Conservation (phyloP, 2,797 vertebrate species). For the Avahi laniger region DNA sequence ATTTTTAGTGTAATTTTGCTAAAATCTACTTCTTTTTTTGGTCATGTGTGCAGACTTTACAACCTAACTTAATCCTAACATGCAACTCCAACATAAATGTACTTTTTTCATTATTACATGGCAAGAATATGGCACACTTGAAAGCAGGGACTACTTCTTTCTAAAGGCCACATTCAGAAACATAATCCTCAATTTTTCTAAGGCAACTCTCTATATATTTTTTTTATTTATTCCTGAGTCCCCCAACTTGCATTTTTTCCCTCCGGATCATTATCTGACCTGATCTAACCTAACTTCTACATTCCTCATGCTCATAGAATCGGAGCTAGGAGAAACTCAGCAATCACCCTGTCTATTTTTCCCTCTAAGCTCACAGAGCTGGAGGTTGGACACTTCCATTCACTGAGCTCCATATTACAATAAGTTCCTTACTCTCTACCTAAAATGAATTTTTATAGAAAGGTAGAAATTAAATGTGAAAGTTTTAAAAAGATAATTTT, state of each 20-base stretch:
- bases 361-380: background rate
- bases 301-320: background rate
- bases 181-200: background rate
- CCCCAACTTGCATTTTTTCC: background rate
- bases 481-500: background rate
- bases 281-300: background rate
- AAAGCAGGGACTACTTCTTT: background rate
- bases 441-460: slow-evolving; percentile 1
- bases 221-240: background rate
- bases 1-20: slow-evolving; percentile 1
- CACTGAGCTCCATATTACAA: background rate
- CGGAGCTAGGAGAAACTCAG: slow-evolving; percentile 1
- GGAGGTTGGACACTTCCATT: background rate
- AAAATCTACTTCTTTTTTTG: background rate
- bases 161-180: slow-evolving; percentile 23
- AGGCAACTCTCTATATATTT: background rate
- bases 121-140: background rate
- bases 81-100: background rate
- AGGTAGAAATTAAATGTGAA: background rate
- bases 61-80: background rate
- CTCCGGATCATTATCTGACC: background rate
- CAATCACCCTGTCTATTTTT: background rate
- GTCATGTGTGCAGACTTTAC: background rate
- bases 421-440: background rate
- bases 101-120: background rate